Percentiles rank a stretch among this genome's conserved stretches.
phyloP scores from a whole-genome alignment of 2,797 vertebrate genomes.

The Pipistrellus nathusii region DNA sequence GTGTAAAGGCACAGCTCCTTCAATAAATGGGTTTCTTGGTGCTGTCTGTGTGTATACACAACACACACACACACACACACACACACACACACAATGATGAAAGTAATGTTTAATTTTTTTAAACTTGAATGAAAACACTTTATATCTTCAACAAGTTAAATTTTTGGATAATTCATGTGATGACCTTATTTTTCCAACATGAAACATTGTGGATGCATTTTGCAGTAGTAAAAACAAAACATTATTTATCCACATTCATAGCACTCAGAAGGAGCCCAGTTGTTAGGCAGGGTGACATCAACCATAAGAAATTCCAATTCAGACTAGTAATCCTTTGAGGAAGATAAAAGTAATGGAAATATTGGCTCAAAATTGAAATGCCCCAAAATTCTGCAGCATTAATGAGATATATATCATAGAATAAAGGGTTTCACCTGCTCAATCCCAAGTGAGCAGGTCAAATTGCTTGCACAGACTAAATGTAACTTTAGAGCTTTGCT shows the following conservation, averaged over 20 bases:
- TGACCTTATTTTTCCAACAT: neutral
- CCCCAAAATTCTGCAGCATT: conserved; percentile 45
- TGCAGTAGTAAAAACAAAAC: neutral
- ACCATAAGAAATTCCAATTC: conserved; percentile 72
- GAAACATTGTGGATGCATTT: conserved; percentile 1
- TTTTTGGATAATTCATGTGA: neutral
- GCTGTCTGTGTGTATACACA: rapidly evolving
- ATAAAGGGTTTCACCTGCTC: conserved; percentile 65
- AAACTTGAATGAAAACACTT: neutral
- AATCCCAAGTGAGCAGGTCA: conserved; percentile 9
- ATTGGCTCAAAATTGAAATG: conserved; percentile 75
- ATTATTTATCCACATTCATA: neutral
- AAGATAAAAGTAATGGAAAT: conserved; percentile 81
- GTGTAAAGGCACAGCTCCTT: neutral
- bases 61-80: neutral
- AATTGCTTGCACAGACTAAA: conserved; percentile 45
- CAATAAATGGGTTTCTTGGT: neutral
- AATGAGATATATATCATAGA: conserved; percentile 70
- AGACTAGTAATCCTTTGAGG: conserved; percentile 63
- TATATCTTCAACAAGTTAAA: neutral
- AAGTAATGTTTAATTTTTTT: neutral
- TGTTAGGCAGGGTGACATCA: conserved; percentile 61
- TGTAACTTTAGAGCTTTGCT: conserved; percentile 26
- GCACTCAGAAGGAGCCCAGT: conserved; percentile 21
- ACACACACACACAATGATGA: neutral